Evolutionary conservation across 2,797 vertebrate species (phyloP).

Genomic region (Hippopotamyrus pictus): DNA sequence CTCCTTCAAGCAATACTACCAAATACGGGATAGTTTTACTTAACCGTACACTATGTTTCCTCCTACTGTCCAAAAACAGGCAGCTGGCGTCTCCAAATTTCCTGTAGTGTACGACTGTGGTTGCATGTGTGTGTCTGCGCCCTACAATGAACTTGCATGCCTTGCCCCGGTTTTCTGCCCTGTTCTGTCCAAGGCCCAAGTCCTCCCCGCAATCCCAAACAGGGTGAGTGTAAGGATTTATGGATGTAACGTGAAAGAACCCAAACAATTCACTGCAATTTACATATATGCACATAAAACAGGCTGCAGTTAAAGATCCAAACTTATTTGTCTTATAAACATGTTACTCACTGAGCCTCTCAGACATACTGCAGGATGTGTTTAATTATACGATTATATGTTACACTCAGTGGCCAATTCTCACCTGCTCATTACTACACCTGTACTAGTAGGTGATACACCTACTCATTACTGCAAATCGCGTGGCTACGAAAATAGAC

Average conservation of each 20-base stretch:
- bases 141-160: not conserved
- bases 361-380: not conserved
- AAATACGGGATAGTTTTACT: not conserved
- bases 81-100: not conserved
- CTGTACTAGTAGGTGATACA: not conserved
- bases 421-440: not conserved
- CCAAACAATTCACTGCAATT: not conserved
- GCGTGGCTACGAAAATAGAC: not conserved
- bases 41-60: not conserved
- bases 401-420: not conserved
- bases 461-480: not conserved
- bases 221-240: not conserved
- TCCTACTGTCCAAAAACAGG: not conserved
- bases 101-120: not conserved
- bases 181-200: not conserved
- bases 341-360: not conserved
- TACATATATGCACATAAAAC: not conserved
- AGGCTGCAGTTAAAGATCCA: not conserved
- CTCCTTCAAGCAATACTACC: not conserved
- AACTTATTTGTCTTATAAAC: not conserved
- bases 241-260: not conserved
- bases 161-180: not conserved
- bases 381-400: not conserved
- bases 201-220: not conserved
- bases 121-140: not conserved